Percentiles rank a stretch among this genome's conserved stretches.
Evolutionary conservation across 2,113 vertebrate species (phyloP).

Genomic region (Thalassarche chlororhynchos): DNA sequence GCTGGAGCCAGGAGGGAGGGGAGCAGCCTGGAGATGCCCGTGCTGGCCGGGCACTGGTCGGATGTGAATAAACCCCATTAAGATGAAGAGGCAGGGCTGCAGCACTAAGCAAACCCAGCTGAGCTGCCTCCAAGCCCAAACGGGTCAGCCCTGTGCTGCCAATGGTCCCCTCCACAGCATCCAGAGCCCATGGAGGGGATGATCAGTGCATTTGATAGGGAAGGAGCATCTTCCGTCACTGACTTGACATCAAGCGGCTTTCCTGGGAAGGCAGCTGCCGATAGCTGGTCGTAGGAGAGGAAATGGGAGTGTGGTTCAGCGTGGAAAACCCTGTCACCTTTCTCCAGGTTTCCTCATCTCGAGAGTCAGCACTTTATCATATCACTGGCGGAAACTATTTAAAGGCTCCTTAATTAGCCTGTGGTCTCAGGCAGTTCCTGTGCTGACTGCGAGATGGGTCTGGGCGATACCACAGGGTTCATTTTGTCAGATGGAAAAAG

Average conservation of each 20-base stretch:
- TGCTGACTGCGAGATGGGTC: neutral
- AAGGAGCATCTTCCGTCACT: neutral
- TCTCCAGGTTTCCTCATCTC: neutral
- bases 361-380: neutral
- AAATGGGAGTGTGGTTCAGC: neutral
- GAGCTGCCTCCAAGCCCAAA: neutral
- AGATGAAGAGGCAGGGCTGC: neutral
- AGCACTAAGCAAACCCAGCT: neutral
- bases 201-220: rapidly evolving
- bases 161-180: rapidly evolving
- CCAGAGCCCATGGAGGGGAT: neutral
- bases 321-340: neutral
- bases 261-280: neutral
- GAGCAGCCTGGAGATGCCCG: neutral
- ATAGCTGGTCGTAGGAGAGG: neutral
- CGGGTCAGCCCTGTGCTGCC: neutral
- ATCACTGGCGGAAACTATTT: neutral
- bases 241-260: rapidly evolving
- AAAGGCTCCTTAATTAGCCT: neutral
- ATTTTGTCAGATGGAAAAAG: neutral
- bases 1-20: neutral
- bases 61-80: neutral
- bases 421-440: neutral
- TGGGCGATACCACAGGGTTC: neutral
- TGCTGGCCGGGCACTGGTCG: rapidly evolving